Evolutionary conservation across 2,113 vertebrate genomes (phyloP), one percentile per base, ranked within the genome.

Genomic region (Cynoglossus semilaevis): DNA sequence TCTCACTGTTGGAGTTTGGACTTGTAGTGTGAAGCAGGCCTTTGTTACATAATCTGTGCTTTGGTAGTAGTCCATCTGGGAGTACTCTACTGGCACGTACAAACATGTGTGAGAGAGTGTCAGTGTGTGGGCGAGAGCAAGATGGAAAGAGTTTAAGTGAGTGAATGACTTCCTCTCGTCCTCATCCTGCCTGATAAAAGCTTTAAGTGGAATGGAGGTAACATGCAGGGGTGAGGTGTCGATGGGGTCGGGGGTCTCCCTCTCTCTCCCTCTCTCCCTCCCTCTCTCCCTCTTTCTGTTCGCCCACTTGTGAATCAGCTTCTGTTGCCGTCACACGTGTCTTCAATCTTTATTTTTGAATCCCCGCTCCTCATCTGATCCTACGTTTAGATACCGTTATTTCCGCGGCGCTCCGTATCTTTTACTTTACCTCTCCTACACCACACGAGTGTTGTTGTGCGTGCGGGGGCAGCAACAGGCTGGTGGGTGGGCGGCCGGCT

Each of bases 41-140:
- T 67, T 51, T 70, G 77, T 88, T 88, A 83, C 63, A 48, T 83
- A 85, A 88, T 70, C 45, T 53, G 63, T 70, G 51, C 65, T 77
- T 80, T 87, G 81, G 72, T 82, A 70, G 73, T 81, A 69, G 64
- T 80, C 84, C 84, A 88, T 88, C 86, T 86, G 84, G 74, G 81
- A 85, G 72, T 75, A 78, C 70, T 85, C 76, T 62, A 46, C 49
- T 84, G 81, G 81, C 77, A 79, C 59, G 47, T 72, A 66, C 71
- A 57, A 73, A 59, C 70, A 61, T 71, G 68, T 74, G 77, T 64
- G 70, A 77, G 77, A 59, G 78, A 58, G 79, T 79, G 74, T 82
- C 63, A 59, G 67, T 66, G 81, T 60, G 86, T 83, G 67, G 81
- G 84, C 52, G 72, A 67, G 58, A 55, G 70, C 77, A 79, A 70